Evolutionary conservation across 2,888 invertebrate species (phyloP).

Genomic region (Meganola albula): DNA sequence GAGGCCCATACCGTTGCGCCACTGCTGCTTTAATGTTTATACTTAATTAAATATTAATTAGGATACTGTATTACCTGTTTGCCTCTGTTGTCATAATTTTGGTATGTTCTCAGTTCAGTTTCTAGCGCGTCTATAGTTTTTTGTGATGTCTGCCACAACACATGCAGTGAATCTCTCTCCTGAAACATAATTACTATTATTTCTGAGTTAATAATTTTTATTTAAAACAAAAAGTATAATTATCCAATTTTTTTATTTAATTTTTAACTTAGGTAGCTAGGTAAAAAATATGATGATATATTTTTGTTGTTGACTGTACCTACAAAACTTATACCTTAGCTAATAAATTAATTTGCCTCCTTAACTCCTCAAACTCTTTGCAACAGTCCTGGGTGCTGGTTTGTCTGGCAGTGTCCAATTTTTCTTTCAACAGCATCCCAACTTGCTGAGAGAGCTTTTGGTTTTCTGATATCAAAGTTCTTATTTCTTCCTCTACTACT

Average conservation of each 20-base stretch:
- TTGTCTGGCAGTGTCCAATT: constrained; percentile 44
- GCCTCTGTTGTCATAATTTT: constrained; percentile 48
- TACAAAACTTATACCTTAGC: constrained; percentile 43
- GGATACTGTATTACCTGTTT: constrained; percentile 44
- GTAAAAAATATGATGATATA: no score
- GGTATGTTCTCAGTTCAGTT: constrained; percentile 79
- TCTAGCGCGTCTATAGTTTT: constrained; percentile 82
- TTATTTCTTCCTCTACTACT: constrained; percentile 60
- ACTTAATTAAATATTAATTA: no score
- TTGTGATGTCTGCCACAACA: constrained; percentile 82
- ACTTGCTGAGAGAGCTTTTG: constrained; percentile 67
- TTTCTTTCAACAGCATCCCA: constrained; percentile 54
- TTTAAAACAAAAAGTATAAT: neutral
- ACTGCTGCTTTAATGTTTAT: no score
- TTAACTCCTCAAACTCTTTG: constrained; percentile 53
- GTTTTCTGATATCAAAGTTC: constrained; percentile 59
- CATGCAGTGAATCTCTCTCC: constrained; percentile 82
- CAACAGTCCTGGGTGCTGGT: constrained; percentile 33
- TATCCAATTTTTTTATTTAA: no score
- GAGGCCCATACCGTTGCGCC: no score
- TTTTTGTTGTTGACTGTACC: no score
- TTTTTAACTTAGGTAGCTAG: no score
- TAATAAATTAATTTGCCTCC: constrained; percentile 50
- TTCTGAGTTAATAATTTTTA: neutral
- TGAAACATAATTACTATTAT: constrained; percentile 26